These are phyloP conservation scores for Arothron firmamentum DNA, from an alignment of 2,113 vertebrate genomes.

Conservation along the genomic window DNA sequence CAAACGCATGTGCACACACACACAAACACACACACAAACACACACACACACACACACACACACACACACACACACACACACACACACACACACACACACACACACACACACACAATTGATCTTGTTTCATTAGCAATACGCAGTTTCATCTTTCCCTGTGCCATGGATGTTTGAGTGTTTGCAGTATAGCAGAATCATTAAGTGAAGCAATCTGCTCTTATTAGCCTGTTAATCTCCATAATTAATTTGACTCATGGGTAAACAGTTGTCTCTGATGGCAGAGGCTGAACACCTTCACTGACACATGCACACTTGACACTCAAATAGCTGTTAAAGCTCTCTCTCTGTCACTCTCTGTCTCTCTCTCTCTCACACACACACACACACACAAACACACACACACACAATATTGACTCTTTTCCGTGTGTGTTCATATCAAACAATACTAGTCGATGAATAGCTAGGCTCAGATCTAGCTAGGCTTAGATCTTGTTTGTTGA, in stretches of 20 bases:
- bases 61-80: too few relatives aligned
- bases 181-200: constrained; percentile 34
- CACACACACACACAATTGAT: not conserved
- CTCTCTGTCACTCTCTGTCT: too few relatives aligned
- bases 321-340: not conserved
- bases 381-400: too few relatives aligned
- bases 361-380: too few relatives aligned
- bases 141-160: constrained; percentile 17
- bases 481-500: too few relatives aligned
- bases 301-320: not conserved
- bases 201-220: constrained; percentile 40
- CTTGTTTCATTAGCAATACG: constrained; percentile 27
- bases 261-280: constrained; percentile 22
- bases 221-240: constrained; percentile 53
- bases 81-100: not conserved
- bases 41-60: not conserved
- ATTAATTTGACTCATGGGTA: constrained; percentile 50
- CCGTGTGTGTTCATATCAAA: too few relatives aligned
- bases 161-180: constrained; percentile 16
- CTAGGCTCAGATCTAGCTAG: too few relatives aligned
- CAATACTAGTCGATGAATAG: too few relatives aligned
- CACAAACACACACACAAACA: too few relatives aligned
- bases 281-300: not conserved
- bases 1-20: too few relatives aligned
- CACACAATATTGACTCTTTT: too few relatives aligned